Evolutionary conservation across 2,888 invertebrate species (phyloP).

Genomic region (Ramazzottius varieornatus): DNA sequence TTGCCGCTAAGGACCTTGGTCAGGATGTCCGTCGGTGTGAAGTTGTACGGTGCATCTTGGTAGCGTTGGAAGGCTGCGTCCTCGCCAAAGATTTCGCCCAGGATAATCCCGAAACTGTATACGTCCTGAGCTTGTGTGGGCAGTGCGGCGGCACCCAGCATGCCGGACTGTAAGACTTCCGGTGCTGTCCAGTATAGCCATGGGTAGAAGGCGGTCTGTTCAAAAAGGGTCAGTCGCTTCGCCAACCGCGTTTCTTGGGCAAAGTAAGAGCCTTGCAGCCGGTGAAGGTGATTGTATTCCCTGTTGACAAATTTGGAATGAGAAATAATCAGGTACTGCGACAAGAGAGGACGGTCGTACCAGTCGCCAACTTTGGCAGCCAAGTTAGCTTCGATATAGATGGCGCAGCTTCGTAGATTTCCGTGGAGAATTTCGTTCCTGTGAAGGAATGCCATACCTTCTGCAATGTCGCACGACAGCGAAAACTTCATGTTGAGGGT

Average conservation of each 20-base stretch:
- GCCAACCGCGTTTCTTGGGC: not conserved
- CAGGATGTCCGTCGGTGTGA: not conserved
- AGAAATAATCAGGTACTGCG: not conserved
- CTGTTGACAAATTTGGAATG: not conserved
- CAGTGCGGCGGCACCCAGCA: not conserved
- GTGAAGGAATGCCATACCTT: not conserved
- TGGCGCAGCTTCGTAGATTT: not conserved
- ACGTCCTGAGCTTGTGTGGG: not conserved
- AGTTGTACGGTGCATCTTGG: conserved; percentile 1
- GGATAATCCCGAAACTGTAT: not conserved
- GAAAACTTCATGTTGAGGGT: not conserved
- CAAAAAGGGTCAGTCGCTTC: not conserved
- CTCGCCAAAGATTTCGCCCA: not conserved
- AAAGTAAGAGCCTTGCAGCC: not conserved
- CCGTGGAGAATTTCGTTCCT: not conserved
- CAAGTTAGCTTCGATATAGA: not conserved
- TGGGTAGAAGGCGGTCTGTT: not conserved
- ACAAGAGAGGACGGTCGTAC: not conserved
- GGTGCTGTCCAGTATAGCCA: conserved; percentile 3
- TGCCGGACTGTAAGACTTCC: not conserved
- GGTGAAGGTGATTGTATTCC: not conserved
- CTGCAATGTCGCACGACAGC: not conserved
- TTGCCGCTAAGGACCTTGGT: not conserved
- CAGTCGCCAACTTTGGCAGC: not conserved
- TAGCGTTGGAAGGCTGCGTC: not conserved